Evolutionary conservation across 2,888 invertebrate species (phyloP).

Genomic region (Idaea biselata): DNA sequence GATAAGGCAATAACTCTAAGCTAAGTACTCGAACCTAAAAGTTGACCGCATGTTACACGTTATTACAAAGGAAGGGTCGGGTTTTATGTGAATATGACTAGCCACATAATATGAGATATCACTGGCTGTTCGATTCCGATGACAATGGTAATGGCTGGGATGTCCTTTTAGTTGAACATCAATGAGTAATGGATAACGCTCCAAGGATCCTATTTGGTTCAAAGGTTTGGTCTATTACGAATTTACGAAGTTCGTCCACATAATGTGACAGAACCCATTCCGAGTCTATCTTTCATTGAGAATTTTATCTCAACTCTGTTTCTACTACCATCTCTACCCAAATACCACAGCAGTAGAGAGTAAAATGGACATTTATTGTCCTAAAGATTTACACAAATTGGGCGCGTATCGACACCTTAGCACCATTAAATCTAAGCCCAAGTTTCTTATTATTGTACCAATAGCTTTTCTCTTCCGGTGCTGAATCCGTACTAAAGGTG

Average conservation of each 20-base stretch:
- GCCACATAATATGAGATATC: conserved; percentile 46
- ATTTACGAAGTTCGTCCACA: conserved; percentile 27
- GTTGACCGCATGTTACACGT: conserved; percentile 48
- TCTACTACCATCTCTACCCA: background rate
- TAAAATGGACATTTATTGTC: conserved; percentile 52
- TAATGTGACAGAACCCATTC: background rate
- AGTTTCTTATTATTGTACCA: conserved; percentile 41
- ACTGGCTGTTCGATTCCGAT: conserved; percentile 34
- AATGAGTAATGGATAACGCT: conserved; percentile 23
- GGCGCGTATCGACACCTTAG: conserved; percentile 50
- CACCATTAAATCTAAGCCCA: conserved; percentile 51
- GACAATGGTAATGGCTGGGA: conserved; percentile 32
- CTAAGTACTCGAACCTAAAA: conserved; percentile 45
- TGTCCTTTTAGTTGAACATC: conserved; percentile 42
- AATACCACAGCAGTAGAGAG: conserved; percentile 28
- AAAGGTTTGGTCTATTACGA: conserved; percentile 24
- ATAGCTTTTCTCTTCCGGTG: conserved; percentile 30
- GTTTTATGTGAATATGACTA: conserved; percentile 49
- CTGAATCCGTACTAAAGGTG: conserved; percentile 33
- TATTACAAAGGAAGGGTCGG: conserved; percentile 50
- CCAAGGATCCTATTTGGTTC: conserved; percentile 25
- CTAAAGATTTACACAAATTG: conserved; percentile 42
- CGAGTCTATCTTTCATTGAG: background rate
- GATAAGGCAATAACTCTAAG: conserved; percentile 38
- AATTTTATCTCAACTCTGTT: background rate